These are phyloP conservation scores for Pararge aegeria DNA, from an alignment of 1,140 invertebrate species.

Conservation along the genomic window DNA sequence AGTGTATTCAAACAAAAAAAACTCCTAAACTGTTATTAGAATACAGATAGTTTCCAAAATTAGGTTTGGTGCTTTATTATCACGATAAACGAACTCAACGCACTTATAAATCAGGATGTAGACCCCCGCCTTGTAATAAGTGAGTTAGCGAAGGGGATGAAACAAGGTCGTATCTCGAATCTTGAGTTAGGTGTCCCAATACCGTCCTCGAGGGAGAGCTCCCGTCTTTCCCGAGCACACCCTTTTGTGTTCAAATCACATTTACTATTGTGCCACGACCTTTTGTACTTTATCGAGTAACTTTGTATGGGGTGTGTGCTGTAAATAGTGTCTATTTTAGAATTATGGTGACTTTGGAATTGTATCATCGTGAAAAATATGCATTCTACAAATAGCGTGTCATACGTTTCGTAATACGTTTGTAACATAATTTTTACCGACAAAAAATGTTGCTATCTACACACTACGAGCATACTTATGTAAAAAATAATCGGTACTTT, in stretches of 20 bases:
- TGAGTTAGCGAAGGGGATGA: constrained; percentile 32
- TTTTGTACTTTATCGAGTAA: constrained; percentile 32
- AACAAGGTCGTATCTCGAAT: constrained; percentile 58
- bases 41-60: too few relatives aligned
- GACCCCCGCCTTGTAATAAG: constrained; percentile 20
- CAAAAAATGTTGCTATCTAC: too few relatives aligned
- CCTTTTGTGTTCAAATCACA: constrained; percentile 53
- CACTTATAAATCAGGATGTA: constrained; percentile 18
- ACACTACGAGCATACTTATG: too few relatives aligned
- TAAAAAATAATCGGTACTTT: too few relatives aligned
- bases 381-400: too few relatives aligned
- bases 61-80: background rate
- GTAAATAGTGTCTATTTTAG: too few relatives aligned
- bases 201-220: constrained; percentile 27
- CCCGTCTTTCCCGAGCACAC: constrained; percentile 17
- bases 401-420: too few relatives aligned
- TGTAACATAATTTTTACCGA: too few relatives aligned
- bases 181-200: constrained; percentile 33
- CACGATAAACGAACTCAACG: background rate
- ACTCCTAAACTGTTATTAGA: too few relatives aligned
- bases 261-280: constrained; percentile 45
- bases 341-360: too few relatives aligned
- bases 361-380: too few relatives aligned
- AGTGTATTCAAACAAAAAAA: too few relatives aligned
- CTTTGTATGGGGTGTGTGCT: background rate